Evolutionary conservation across 2,113 vertebrate species (phyloP).

Genomic region (Varanus komodoensis): DNA sequence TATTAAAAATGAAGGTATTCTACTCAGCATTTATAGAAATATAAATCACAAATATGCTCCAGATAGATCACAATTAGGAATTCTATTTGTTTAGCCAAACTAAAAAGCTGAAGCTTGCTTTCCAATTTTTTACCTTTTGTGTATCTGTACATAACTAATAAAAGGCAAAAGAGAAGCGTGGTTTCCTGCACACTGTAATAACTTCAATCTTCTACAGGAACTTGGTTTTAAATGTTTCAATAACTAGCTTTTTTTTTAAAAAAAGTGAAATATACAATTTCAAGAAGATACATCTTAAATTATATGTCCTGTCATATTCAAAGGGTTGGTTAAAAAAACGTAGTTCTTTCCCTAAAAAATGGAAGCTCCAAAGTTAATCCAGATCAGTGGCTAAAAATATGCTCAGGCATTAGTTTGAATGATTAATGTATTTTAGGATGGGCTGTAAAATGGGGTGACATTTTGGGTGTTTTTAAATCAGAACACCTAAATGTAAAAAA

Average conservation of each 20-base stretch:
- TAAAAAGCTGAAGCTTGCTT: slow-evolving; percentile 34
- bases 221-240: not conserved
- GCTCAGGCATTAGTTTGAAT: not conserved
- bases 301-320: not conserved
- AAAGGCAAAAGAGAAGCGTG: slow-evolving; percentile 36
- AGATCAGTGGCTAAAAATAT: not conserved
- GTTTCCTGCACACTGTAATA: slow-evolving; percentile 5
- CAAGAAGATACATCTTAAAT: not conserved
- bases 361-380: not conserved
- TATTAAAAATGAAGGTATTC: slow-evolving; percentile 57
- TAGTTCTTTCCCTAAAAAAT: not conserved
- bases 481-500: not conserved
- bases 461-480: not conserved
- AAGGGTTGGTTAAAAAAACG: not conserved
- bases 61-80: slow-evolving; percentile 68
- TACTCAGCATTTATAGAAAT: slow-evolving; percentile 55
- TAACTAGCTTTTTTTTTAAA: not conserved
- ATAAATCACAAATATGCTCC: slow-evolving; percentile 57
- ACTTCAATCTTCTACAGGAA: slow-evolving; percentile 2
- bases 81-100: slow-evolving; percentile 55
- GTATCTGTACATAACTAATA: slow-evolving; percentile 35
- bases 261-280: too few relatives aligned
- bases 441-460: not conserved
- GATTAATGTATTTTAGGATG: not conserved
- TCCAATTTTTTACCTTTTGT: slow-evolving; percentile 14